These are phyloP conservation scores for Drosophila asahinai DNA, from an alignment of 1,140 invertebrate genomes.

Conservation along the genomic window DNA sequence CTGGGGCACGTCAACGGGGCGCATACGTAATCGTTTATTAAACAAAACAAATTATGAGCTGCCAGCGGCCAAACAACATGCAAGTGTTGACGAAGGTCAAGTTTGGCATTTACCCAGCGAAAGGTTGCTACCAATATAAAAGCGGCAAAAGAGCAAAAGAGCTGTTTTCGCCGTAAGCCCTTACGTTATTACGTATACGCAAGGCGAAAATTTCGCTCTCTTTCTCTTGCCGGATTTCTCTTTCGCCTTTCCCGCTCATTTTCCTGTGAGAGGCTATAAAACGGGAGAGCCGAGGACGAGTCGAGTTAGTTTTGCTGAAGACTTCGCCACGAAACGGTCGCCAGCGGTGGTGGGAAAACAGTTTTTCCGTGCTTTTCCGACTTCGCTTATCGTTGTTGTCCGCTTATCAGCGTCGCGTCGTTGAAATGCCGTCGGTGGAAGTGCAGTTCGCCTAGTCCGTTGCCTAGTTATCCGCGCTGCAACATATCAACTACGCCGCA, in stretches of 20 bases:
- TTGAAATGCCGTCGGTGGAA: constrained; percentile 39
- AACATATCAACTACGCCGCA: constrained; percentile 56
- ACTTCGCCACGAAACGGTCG: constrained; percentile 51
- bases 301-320: constrained; percentile 64
- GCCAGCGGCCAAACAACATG: constrained; percentile 36
- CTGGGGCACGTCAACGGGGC: constrained; percentile 35
- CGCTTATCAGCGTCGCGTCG: constrained; percentile 52
- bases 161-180: constrained; percentile 35
- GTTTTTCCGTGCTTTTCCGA: constrained; percentile 24
- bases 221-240: neutral
- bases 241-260: constrained; percentile 9
- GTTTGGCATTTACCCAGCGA: constrained; percentile 56
- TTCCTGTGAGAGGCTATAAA: constrained; percentile 50
- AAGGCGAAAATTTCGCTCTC: neutral
- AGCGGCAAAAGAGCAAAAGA: constrained; percentile 38
- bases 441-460: constrained; percentile 62
- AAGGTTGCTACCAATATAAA: constrained; percentile 13
- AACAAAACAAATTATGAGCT: constrained; percentile 41
- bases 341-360: constrained; percentile 22
- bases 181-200: constrained; percentile 47
- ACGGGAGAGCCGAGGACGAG: constrained; percentile 17
- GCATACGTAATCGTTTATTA: constrained; percentile 47
- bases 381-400: constrained; percentile 46
- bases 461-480: constrained; percentile 46
- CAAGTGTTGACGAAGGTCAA: constrained; percentile 78